Evolutionary conservation across 2,888 invertebrate species (phyloP).

Genomic region (Bimastos eiseni): DNA sequence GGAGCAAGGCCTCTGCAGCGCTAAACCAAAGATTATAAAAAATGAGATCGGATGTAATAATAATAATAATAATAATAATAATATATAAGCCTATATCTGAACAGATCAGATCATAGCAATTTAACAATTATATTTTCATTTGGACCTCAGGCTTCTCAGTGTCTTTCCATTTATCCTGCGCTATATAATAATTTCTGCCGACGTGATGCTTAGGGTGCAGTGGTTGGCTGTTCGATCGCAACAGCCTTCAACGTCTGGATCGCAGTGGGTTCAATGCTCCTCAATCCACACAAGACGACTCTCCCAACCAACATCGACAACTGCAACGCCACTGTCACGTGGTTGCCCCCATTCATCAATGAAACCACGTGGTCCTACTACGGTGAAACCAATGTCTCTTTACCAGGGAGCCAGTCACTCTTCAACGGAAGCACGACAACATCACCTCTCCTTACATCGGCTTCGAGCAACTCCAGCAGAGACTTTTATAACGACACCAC

Average conservation of each 20-base stretch:
- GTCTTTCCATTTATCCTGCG: background rate
- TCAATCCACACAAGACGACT: conserved; percentile 15
- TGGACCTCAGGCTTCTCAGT: too few relatives aligned
- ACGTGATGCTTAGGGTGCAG: conserved; percentile 25
- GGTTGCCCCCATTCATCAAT: background rate
- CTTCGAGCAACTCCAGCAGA: background rate
- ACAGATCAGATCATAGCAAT: too few relatives aligned
- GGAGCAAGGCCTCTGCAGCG: too few relatives aligned
- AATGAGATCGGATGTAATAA: too few relatives aligned
- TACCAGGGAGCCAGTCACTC: background rate
- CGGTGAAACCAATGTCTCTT: background rate
- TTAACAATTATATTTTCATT: too few relatives aligned
- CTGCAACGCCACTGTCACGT: background rate
- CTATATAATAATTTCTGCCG: background rate
- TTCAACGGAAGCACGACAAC: background rate
- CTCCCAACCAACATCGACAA: conserved; percentile 23
- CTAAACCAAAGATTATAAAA: too few relatives aligned
- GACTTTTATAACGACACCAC: background rate
- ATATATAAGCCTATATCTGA: background rate
- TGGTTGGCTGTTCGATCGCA: conserved; percentile 25
- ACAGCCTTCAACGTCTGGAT: conserved; percentile 30
- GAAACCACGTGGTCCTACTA: background rate
- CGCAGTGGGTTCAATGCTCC: conserved; percentile 27
- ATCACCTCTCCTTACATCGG: background rate
- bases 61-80: too few relatives aligned